Base-by-base conservation (phyloP, 2,888 invertebrate genomes). In the Reticulitermes lucifugus region DNA sequence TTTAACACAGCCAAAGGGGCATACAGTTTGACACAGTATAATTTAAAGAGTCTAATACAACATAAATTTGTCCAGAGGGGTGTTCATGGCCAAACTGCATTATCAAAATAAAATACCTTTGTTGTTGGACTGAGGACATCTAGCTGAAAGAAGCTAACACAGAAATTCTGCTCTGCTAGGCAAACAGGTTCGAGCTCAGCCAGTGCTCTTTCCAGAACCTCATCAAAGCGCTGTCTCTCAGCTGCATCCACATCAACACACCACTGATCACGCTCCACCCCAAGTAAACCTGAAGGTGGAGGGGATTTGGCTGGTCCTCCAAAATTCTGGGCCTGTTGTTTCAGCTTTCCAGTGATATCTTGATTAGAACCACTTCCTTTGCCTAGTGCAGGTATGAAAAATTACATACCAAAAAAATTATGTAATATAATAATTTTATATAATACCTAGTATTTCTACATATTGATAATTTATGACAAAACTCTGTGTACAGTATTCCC, bases 121-220 rank as follows among this genome's bases (percentile, higher is more conserved):
- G 91, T 90, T 59, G 93, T 93, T 0, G 93, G 93, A 89, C 93
- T 93, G 86, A 88, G 93, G 41, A 90, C 93, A 89, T 96, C 96
- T 88, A 98, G 92, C 90, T 97, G 96, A 90, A 99, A 98, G 92
- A 99, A 99, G 86, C 94, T 93, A 29, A 96, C 95, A 90, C 98
- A 98, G 91, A 99, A 99, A 88, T 97, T 96, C 91, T 99, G 98
- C 90, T 99, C 99, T 43, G 97, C 96, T 87, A 98, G 93, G 90
- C 98, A 98, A 84, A 98, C 95, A 6, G 96, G 96, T 90, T 98
- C 98, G 87, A 99, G 92, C 89, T 98, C 96, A 25, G 96, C 96
- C 86, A 99, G 92, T 83, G 98, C 96, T 91, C 96, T 94, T 90
- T 98, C 97, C 85, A 98, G 92, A 83, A 96, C 93, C 86, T 95